Evolutionary conservation across 2,113 vertebrate genomes (phyloP).

Genomic region (Tragelaphus strepsiceros): DNA sequence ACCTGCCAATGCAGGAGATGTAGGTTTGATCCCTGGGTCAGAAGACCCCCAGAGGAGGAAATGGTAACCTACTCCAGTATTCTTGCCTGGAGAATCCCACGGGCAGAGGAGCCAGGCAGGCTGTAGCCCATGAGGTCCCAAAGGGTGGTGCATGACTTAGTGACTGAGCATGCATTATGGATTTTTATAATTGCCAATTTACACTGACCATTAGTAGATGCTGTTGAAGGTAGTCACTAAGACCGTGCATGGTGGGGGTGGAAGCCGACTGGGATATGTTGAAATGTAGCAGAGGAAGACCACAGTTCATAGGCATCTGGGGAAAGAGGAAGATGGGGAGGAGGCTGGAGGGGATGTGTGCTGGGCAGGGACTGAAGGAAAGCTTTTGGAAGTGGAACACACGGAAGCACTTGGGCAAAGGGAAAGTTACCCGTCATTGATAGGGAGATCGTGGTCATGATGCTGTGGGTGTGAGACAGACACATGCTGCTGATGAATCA

Average conservation of each 20-base stretch:
- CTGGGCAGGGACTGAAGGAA: neutral
- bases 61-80: neutral
- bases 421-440: neutral
- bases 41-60: neutral
- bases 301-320: neutral
- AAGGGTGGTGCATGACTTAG: neutral
- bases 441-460: neutral
- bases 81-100: neutral
- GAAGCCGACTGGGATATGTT: neutral
- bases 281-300: neutral
- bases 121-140: neutral
- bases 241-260: accelerated
- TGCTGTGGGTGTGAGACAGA: neutral
- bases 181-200: neutral
- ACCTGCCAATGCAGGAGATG: neutral
- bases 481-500: neutral
- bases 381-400: neutral
- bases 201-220: neutral
- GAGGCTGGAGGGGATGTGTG: neutral
- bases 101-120: neutral
- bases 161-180: neutral
- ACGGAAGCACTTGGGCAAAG: neutral
- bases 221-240: neutral
- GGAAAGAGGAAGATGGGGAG: neutral
- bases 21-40: neutral